phyloP scores from a whole-genome alignment of 2,888 invertebrate species.

The Boloria selene region DNA sequence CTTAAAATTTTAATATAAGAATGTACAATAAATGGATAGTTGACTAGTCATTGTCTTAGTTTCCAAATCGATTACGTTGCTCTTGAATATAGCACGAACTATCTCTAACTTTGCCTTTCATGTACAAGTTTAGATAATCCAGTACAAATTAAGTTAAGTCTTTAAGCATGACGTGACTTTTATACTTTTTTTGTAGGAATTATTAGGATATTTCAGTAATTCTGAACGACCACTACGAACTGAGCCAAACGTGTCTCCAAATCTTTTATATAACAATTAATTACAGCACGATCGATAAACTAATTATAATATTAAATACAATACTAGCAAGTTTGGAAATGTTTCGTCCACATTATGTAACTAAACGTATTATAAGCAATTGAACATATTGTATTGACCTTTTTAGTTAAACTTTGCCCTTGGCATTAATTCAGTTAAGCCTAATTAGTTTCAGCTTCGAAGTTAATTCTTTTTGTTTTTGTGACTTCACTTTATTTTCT shows the following conservation, averaged over 20 bases:
- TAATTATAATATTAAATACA: neutral
- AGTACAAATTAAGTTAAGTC: slow-evolving; percentile 9
- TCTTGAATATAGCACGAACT: slow-evolving; percentile 11
- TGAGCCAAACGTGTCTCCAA: too few relatives aligned
- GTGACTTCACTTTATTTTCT: slow-evolving; percentile 2
- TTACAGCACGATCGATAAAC: neutral
- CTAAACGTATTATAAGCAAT: slow-evolving; percentile 8
- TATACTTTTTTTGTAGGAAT: neutral
- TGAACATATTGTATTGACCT: slow-evolving; percentile 18
- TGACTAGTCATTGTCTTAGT: too few relatives aligned
- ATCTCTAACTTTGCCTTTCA: slow-evolving; percentile 7
- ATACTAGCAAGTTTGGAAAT: too few relatives aligned
- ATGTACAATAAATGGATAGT: too few relatives aligned
- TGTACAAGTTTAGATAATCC: slow-evolving; percentile 18
- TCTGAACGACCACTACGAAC: too few relatives aligned
- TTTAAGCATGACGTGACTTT: slow-evolving; percentile 8
- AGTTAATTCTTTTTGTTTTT: slow-evolving; percentile 18
- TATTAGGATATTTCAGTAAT: too few relatives aligned
- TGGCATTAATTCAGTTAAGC: slow-evolving; percentile 22
- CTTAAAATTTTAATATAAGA: too few relatives aligned
- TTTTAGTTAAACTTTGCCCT: slow-evolving; percentile 14
- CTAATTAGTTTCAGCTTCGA: slow-evolving; percentile 12
- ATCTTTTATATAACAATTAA: too few relatives aligned
- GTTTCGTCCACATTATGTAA: neutral
- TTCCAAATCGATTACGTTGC: neutral